A percentile compares a stretch with the other conserved stretches of the same genome.
Evolutionary conservation across 2,888 invertebrate species (phyloP).

Genomic region (Drosophila mulleri): DNA sequence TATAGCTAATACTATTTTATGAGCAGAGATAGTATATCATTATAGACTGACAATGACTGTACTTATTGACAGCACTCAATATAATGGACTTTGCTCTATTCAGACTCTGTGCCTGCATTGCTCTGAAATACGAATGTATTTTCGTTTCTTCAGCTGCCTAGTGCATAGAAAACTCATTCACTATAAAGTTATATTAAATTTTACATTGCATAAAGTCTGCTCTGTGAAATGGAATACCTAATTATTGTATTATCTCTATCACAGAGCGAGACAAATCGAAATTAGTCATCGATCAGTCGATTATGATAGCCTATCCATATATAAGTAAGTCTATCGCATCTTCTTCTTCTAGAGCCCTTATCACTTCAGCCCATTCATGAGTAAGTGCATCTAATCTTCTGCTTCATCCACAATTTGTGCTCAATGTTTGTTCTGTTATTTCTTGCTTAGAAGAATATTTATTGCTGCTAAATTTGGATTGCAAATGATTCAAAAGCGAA

Average conservation of each 20-base stretch:
- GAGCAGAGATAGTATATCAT: neutral
- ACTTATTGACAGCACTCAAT: neutral
- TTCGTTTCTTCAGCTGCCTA: neutral
- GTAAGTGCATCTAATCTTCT: constrained; percentile 21
- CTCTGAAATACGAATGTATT: neutral
- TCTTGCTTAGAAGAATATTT: constrained; percentile 48
- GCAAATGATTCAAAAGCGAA: constrained; percentile 65
- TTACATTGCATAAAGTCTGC: neutral
- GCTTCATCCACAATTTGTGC: neutral
- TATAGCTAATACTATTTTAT: neutral
- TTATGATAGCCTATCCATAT: neutral
- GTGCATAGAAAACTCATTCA: neutral
- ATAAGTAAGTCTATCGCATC: neutral
- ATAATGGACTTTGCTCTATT: neutral
- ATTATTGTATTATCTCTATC: neutral
- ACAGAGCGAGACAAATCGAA: neutral
- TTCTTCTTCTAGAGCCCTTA: neutral
- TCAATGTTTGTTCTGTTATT: constrained; percentile 25
- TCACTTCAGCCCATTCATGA: neutral
- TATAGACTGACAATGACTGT: too few relatives aligned
- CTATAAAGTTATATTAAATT: neutral
- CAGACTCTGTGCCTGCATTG: neutral
- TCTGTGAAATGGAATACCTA: neutral
- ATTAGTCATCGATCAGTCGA: neutral
- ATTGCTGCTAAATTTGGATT: constrained; percentile 67